These are phyloP conservation scores for Azorinus chamasolen DNA, from an alignment of 2,888 invertebrate genomes.

Conservation along the genomic window DNA sequence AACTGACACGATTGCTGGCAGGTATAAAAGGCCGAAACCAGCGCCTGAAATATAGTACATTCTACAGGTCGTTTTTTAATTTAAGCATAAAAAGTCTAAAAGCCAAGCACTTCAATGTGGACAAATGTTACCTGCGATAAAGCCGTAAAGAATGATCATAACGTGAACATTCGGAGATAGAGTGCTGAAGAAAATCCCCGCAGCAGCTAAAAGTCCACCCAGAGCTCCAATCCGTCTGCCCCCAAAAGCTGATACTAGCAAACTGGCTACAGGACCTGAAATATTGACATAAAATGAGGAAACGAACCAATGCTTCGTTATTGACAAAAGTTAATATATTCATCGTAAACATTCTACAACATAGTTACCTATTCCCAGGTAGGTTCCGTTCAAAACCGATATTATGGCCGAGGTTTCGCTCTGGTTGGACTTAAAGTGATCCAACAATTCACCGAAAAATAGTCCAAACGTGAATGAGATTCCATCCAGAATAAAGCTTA, in stretches of 20 bases:
- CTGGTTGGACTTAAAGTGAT: neutral
- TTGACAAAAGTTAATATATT: too few relatives aligned
- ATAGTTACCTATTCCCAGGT: too few relatives aligned
- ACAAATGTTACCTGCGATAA: constrained; percentile 23
- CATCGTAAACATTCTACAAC: too few relatives aligned
- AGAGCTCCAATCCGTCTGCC: constrained; percentile 9
- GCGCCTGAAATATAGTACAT: constrained; percentile 19
- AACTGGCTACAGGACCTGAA: constrained; percentile 43
- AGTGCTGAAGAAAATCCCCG: constrained; percentile 12
- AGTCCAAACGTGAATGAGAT: constrained; percentile 2
- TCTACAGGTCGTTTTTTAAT: too few relatives aligned
- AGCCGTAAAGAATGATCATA: constrained; percentile 22
- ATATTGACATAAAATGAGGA: too few relatives aligned
- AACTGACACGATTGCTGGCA: constrained; percentile 30
- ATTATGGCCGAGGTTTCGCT: too few relatives aligned
- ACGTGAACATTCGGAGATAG: constrained; percentile 15
- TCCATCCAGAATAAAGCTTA: neutral
- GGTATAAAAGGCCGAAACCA: constrained; percentile 30
- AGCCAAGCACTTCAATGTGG: too few relatives aligned
- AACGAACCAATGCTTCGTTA: too few relatives aligned
- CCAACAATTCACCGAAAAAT: neutral
- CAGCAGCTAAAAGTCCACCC: constrained; percentile 18
- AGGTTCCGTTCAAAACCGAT: too few relatives aligned
- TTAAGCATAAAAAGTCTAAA: too few relatives aligned
- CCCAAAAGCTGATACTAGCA: constrained; percentile 14